phyloP scores from a whole-genome alignment of 2,888 invertebrate species.

The Himalopsyche tibetana region DNA sequence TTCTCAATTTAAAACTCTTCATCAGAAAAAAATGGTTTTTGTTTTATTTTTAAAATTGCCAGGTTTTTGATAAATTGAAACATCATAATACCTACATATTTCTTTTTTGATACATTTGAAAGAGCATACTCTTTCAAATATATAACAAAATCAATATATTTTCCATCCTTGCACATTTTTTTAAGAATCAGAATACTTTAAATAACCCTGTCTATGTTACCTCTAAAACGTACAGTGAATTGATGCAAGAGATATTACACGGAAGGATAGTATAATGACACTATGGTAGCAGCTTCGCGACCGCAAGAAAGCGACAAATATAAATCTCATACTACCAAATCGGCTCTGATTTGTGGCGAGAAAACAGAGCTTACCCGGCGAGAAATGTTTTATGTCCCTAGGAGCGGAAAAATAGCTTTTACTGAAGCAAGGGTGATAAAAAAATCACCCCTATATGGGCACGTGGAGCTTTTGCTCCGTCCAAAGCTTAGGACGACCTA shows the following conservation, averaged over 20 bases:
- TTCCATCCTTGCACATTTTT: no score
- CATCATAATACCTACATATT: no score
- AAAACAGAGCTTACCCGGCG: constrained; percentile 52
- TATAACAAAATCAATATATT: no score
- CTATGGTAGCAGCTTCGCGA: not conserved
- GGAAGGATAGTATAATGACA: not conserved
- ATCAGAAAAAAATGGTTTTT: no score
- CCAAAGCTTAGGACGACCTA: not conserved
- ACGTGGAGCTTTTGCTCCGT: not conserved
- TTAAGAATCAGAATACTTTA: not conserved
- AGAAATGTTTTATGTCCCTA: constrained; percentile 57
- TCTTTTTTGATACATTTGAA: no score
- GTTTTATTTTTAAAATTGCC: no score
- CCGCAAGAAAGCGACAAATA: constrained; percentile 34
- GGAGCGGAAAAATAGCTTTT: constrained; percentile 50
- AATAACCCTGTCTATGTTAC: not conserved
- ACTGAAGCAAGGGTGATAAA: constrained; percentile 47
- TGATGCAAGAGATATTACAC: constrained; percentile 2
- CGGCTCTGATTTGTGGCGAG: constrained; percentile 54
- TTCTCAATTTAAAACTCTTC: no score
- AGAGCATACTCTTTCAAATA: no score
- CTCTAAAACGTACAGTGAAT: not conserved
- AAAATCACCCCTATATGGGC: constrained; percentile 44
- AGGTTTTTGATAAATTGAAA: no score
- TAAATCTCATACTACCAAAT: constrained; percentile 35